phyloP scores from a whole-genome alignment of 1,140 invertebrate species.

The Tetramorium alpestre region DNA sequence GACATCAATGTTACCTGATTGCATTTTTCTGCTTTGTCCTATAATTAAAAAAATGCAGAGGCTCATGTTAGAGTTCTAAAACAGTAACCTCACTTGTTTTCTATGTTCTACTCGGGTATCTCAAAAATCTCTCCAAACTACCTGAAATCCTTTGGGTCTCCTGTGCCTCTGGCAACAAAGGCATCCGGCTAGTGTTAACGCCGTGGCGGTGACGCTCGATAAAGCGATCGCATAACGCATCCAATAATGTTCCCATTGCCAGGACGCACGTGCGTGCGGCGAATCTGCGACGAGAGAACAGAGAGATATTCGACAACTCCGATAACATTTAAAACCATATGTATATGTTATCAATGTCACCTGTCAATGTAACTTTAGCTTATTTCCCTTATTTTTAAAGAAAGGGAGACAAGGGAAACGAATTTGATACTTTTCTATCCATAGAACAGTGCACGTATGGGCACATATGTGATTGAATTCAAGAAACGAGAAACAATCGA shows the following conservation, averaged over 20 bases:
- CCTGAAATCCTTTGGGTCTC: slow-evolving; percentile 83
- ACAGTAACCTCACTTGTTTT: background rate
- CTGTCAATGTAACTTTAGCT: background rate
- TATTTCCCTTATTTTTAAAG: background rate
- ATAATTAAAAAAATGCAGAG: slow-evolving; percentile 70
- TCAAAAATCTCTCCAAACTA: slow-evolving; percentile 58
- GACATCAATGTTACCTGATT: slow-evolving; percentile 73
- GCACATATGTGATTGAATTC: background rate
- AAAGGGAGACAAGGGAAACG: background rate
- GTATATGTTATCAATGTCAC: background rate
- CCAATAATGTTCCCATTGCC: slow-evolving; percentile 80
- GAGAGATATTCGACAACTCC: slow-evolving; percentile 50
- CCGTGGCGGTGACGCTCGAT: slow-evolving; percentile 77
- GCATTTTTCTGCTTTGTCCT: slow-evolving; percentile 78
- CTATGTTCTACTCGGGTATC: background rate
- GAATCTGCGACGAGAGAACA: slow-evolving; percentile 66
- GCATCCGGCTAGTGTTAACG: slow-evolving; percentile 81
- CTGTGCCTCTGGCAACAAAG: slow-evolving; percentile 82
- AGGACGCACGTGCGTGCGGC: slow-evolving; percentile 52
- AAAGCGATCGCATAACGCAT: slow-evolving; percentile 77
- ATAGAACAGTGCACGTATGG: no score
- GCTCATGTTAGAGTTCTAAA: slow-evolving; percentile 36
- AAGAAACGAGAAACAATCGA: background rate
- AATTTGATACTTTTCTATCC: background rate
- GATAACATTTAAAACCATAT: background rate